Evolutionary conservation across 2,888 invertebrate genomes (phyloP), one percentile per base, ranked within the genome.

Genomic region (Drosophila prolongata): DNA sequence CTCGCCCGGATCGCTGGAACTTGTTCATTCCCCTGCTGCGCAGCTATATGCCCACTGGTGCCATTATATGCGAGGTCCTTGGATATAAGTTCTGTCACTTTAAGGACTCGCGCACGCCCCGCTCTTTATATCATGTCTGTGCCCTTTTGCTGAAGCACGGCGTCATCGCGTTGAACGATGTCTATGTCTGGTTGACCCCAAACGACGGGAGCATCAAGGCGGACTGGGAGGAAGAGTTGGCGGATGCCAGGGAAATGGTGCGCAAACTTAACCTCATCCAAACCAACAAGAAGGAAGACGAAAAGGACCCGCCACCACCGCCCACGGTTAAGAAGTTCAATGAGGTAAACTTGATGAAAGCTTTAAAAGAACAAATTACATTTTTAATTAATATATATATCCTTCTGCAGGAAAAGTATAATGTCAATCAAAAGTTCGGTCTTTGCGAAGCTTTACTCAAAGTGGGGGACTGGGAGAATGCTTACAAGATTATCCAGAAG

Each of bases 391-490:
- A 38, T 6, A 38, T 38, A 38, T 13, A 9, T 38, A 38, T 35
- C 24, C 6, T 6, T 35, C 68, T 2, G 1, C 16, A 91, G 88
- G 91, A 91, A 30, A 91, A 91, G 62, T 92, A 90, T 65, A 78
- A 90, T 78, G 78, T 92, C 78, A 99, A 99, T 93, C 99, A 99
- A 92, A 99, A 99, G 93, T 95, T 98, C 84, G 97, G 98, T 30
- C 93, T 99, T 27, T 96, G 97, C 85, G 97, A 98, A 91, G 98
- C 98, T 0, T 93, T 99, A 52, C 91, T 99, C 9, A 94, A 95
- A 75, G 95, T 98, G 77, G 98, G 97, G 1, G 98, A 97, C 82
- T 99, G 99, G 99, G 94, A 95, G 16, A 96, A 96, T 88, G 98
- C 98, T 3, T 94, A 95, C 71, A 94, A 94, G 76, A 93, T 99